Conservation (phyloP, 2,888 invertebrate genomes). For the Alitta virens region DNA sequence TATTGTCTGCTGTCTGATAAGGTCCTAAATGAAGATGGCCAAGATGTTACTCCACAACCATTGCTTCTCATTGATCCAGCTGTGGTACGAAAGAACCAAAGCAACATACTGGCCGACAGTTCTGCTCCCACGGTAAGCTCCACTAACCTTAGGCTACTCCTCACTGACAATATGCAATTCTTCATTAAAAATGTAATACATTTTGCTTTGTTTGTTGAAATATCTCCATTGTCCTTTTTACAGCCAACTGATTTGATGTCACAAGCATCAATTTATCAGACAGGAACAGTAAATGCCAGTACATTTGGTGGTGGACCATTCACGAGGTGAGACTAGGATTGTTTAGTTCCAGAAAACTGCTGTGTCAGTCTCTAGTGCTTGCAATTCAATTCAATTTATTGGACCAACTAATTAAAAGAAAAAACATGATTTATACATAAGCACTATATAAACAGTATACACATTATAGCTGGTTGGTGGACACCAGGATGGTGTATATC, state of each 20-base stretch:
- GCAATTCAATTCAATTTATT: no score
- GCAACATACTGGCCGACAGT: slow-evolving; percentile 46
- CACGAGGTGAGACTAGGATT: slow-evolving; percentile 49
- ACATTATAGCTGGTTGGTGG: no score
- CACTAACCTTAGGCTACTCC: no score
- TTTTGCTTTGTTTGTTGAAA: no score
- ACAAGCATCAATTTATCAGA: slow-evolving; percentile 46
- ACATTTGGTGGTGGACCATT: slow-evolving; percentile 54
- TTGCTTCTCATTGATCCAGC: slow-evolving; percentile 42
- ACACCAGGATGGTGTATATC: no score
- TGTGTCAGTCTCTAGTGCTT: no score
- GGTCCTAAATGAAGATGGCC: slow-evolving; percentile 51
- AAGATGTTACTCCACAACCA: slow-evolving; percentile 53
- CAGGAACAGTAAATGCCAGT: slow-evolving; percentile 49
- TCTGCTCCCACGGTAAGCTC: slow-evolving; percentile 49
- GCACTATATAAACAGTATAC: no score
- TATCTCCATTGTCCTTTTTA: no score
- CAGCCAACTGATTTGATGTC: slow-evolving; percentile 54
- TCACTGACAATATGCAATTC: neutral
- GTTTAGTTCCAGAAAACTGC: no score
- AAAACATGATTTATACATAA: no score
- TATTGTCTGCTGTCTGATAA: slow-evolving; percentile 25
- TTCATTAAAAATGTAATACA: no score
- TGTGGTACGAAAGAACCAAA: slow-evolving; percentile 44
- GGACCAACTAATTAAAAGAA: no score